A percentile compares a stretch with the other conserved stretches of the same genome.
These are phyloP conservation scores for Gibbula magus DNA, from an alignment of 2,888 invertebrate genomes.

Conservation along the genomic window DNA sequence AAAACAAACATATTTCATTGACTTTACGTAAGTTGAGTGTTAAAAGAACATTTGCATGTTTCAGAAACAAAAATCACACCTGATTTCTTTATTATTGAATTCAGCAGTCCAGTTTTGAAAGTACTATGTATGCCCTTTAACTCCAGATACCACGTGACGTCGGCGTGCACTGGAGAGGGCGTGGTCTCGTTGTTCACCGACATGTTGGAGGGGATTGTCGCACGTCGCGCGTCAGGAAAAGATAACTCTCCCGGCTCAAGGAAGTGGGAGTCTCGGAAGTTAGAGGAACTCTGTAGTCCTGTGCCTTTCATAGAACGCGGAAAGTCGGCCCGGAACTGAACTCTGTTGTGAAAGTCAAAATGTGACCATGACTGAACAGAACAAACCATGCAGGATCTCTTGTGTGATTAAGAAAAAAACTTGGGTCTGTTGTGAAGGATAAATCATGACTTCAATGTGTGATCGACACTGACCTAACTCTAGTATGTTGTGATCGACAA, in stretches of 20 bases:
- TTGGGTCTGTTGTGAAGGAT: too few relatives aligned
- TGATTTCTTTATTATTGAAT: too few relatives aligned
- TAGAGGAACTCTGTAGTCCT: neutral
- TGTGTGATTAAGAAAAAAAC: too few relatives aligned
- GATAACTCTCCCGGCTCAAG: neutral
- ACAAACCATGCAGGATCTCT: too few relatives aligned
- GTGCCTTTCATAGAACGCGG: neutral
- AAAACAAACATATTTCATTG: too few relatives aligned
- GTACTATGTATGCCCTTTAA: neutral
- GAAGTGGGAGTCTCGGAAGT: neutral
- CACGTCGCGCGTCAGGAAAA: neutral
- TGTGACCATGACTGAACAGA: neutral
- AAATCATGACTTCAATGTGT: too few relatives aligned
- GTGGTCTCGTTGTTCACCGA: conserved; percentile 68
- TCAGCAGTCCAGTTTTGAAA: neutral
- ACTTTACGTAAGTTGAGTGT: too few relatives aligned
- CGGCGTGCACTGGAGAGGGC: conserved; percentile 70
- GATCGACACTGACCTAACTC: too few relatives aligned
- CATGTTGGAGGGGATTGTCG: conserved; percentile 41
- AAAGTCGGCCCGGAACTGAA: neutral
- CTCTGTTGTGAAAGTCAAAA: neutral
- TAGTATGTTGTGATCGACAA: too few relatives aligned
- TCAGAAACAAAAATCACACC: neutral
- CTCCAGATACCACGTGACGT: conserved; percentile 71
- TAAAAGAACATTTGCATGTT: neutral